Conservation (phyloP, 2,113 vertebrate species). For the Sapayoa aenigma region DNA sequence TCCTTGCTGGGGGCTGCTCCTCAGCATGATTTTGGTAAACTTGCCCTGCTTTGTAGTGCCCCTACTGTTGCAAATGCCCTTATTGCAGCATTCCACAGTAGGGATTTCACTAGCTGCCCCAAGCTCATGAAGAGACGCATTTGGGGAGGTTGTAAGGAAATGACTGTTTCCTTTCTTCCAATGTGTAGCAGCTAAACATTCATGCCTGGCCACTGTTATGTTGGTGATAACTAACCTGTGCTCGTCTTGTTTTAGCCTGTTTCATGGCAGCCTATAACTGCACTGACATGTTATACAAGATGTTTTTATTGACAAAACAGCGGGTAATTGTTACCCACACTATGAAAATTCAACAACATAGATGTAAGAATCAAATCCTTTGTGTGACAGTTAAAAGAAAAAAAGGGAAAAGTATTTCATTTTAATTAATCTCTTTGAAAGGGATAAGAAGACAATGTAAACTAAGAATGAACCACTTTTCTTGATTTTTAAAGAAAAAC, state of each 20-base stretch:
- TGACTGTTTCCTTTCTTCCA: not conserved
- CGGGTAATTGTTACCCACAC: not conserved
- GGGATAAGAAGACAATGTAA: not conserved
- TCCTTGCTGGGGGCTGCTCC: not conserved
- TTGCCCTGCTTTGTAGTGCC: rapidly evolving
- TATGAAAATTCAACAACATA: not conserved
- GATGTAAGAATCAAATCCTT: not conserved
- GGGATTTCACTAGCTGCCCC: not conserved
- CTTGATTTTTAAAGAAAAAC: not conserved
- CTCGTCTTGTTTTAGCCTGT: not conserved
- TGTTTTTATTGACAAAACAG: not conserved
- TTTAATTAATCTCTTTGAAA: constrained; percentile 7
- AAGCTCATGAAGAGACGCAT: not conserved
- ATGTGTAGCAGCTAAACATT: not conserved
- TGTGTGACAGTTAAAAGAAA: not conserved
- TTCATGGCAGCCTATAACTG: not conserved
- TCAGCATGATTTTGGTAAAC: not conserved
- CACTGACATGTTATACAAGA: not conserved
- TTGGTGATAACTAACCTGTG: not conserved
- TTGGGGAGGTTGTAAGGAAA: not conserved
- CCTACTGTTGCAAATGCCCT: not conserved
- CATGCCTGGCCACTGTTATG: not conserved
- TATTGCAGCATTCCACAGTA: not conserved
- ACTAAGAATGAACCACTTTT: not conserved
- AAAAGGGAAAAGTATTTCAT: not conserved